A percentile compares a stretch with the other conserved stretches of the same genome.
Evolutionary conservation across 2,888 invertebrate species (phyloP).

Genomic region (Microctonus aethiopoides): DNA sequence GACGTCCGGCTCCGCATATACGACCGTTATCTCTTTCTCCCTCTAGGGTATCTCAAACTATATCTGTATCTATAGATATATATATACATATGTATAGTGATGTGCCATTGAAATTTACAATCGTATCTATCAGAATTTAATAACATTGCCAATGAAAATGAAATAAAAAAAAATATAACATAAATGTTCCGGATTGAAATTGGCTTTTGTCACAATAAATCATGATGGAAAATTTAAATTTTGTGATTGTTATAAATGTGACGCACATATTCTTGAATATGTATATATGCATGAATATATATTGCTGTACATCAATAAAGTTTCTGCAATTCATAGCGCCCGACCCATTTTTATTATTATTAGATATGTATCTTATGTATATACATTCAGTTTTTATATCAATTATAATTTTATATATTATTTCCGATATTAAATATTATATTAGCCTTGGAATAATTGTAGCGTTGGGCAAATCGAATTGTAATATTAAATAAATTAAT

Average conservation of each 20-base stretch:
- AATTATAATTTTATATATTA: neutral
- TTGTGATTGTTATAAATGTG: neutral
- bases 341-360: neutral
- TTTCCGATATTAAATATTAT: neutral
- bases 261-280: neutral
- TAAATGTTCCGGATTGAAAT: slow-evolving; percentile 8
- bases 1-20: slow-evolving; percentile 23
- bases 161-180: neutral
- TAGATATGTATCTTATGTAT: neutral
- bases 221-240: neutral
- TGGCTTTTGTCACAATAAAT: slow-evolving; percentile 9
- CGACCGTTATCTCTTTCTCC: slow-evolving; percentile 1
- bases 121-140: slow-evolving; percentile 14
- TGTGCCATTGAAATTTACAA: slow-evolving; percentile 18
- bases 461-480: too few species aligned
- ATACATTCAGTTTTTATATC: neutral
- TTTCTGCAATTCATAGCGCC: neutral
- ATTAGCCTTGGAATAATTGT: neutral
- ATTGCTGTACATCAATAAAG: neutral
- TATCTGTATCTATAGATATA: neutral
- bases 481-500: too few species aligned
- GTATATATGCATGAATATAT: neutral
- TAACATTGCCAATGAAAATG: slow-evolving; percentile 2
- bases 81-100: too few species aligned
- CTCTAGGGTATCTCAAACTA: neutral